Conservation (phyloP, 2,113 vertebrate species). For the Mionectes macconnelli region DNA sequence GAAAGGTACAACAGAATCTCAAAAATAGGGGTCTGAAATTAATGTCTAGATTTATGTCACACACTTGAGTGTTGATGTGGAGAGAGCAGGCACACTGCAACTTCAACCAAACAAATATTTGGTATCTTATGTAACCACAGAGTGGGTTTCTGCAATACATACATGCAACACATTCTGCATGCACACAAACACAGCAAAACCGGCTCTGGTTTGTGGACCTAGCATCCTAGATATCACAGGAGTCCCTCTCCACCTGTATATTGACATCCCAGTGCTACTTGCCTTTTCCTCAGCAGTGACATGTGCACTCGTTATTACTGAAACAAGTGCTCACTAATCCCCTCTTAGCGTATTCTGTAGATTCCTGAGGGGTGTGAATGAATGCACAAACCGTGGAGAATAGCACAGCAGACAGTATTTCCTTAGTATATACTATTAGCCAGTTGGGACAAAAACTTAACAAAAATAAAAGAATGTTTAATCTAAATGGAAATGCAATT, state of each 20-base stretch:
- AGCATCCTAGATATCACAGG: not conserved
- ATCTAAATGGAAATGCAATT: not conserved
- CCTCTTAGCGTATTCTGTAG: not conserved
- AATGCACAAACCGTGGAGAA: not conserved
- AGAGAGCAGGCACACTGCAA: not conserved
- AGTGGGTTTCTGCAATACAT: not conserved
- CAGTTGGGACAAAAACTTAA: not conserved
- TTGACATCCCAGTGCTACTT: not conserved
- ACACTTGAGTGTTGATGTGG: not conserved
- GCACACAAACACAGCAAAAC: not conserved
- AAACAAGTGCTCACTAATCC: not conserved
- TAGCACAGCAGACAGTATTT: not conserved
- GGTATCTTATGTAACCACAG: not conserved
- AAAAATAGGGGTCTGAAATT: not conserved
- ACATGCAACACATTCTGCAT: not conserved
- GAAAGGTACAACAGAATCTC: not conserved
- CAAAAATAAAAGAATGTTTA: not conserved
- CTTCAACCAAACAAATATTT: not conserved
- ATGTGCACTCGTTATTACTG: not conserved
- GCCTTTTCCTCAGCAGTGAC: not conserved
- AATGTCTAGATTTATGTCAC: not conserved
- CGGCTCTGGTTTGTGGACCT: not conserved
- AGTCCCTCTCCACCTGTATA: not conserved
- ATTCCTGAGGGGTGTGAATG: not conserved
- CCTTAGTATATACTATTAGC: not conserved